Conservation (phyloP, 2,888 invertebrate genomes). For the Plemyria rubiginata region DNA sequence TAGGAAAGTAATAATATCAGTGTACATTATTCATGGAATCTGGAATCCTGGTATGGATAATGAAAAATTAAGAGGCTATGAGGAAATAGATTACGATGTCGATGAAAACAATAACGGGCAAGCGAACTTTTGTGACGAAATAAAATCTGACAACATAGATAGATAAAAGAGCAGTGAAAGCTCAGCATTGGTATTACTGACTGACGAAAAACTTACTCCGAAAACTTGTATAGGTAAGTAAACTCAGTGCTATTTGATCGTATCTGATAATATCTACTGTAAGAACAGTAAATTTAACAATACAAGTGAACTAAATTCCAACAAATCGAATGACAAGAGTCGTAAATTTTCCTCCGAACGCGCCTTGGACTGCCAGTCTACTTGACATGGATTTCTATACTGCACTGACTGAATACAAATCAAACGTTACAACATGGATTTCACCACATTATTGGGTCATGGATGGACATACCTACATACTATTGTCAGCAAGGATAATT, state of each 20-base stretch:
- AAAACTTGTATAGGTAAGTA: too few relatives aligned
- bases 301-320: conserved; percentile 47
- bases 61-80: conserved; percentile 19
- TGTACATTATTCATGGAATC: conserved; percentile 40
- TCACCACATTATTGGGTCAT: conserved; percentile 83
- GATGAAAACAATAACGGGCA: neutral
- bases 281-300: conserved; percentile 6
- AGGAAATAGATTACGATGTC: conserved; percentile 6
- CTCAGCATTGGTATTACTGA: too few relatives aligned
- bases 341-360: conserved; percentile 76
- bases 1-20: conserved; percentile 71
- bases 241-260: neutral
- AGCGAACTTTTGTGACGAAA: neutral
- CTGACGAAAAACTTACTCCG: too few relatives aligned
- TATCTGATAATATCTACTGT: neutral
- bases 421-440: conserved; percentile 78
- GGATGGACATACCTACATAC: conserved; percentile 62
- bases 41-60: conserved; percentile 18
- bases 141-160: neutral
- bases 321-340: conserved; percentile 54
- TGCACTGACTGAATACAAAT: conserved; percentile 78
- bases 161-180: neutral
- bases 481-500: conserved; percentile 62
- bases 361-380: conserved; percentile 72
- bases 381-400: conserved; percentile 84